Base-by-base conservation (phyloP, 2,888 invertebrate genomes). In the Girardia tigrina region DNA sequence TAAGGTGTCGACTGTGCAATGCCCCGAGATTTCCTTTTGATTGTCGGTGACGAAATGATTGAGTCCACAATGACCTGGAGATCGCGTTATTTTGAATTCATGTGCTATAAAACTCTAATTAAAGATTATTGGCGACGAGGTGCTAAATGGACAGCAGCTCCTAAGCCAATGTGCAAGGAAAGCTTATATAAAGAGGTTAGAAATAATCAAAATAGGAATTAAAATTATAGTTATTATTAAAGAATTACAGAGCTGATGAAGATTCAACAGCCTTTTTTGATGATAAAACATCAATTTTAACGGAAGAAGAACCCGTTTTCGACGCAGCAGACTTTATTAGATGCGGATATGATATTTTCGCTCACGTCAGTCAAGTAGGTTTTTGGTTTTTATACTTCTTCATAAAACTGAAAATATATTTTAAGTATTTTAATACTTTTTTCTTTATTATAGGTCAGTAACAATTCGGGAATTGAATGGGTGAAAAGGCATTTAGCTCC, bases 61-160 rank as follows among this genome's bases (percentile, higher is more conserved):
- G 80, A 80, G 75, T 77, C 79, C 6, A 77, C 80, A 16, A 80
- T 80, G 80, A 79, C 79, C 0, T 79, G 79, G 80, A 29, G 80
- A 20, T 78, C 80, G 1, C 29, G 80, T 14, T 77, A 79, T 73
- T 80, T 80, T 56, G 80, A 80, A 76, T 79, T 78, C 75, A 75
- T 78, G 16, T 75, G 79, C 12, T 80, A 80, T 74, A 76, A 78
- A 28, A 73, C 28, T 69, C 74, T 80, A 29, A 75, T 80, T 26
- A 79, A 78, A 29, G 79, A 80, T 26, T 80, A 80, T 76, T 80
- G 80, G 78, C 70, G 72, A 16, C 73, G 74, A 28, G 80, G 80
- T 0, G 80, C 80, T 4, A 75, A 56, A 27, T 79, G 79, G 79
- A 80, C 79, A 16, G 77, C 79, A 14, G 79, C 79, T 1, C 79